Conservation (phyloP, 2,888 invertebrate species). For the Drosophila phalerata region DNA sequence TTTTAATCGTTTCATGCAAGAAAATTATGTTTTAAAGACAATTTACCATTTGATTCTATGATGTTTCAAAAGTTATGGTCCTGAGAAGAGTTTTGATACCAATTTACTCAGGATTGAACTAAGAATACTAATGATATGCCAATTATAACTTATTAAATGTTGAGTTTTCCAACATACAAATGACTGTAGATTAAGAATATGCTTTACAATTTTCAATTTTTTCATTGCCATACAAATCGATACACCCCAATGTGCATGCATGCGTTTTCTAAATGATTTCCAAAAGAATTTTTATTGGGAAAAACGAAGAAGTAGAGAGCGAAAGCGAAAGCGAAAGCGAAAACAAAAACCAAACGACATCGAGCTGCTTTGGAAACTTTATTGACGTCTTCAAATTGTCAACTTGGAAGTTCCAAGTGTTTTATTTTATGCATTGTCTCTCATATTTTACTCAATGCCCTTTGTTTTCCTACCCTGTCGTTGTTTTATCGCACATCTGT, state of each 20-base stretch:
- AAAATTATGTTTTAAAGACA: too few species aligned
- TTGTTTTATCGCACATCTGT: slow-evolving; percentile 76
- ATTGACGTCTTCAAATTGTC: slow-evolving; percentile 80
- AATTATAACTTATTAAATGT: too few species aligned
- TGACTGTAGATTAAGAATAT: too few species aligned
- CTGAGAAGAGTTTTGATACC: too few species aligned
- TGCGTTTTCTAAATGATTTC: slow-evolving; percentile 75
- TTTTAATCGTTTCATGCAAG: too few species aligned
- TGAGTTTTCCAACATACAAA: too few species aligned
- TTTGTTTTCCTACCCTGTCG: slow-evolving; percentile 63
- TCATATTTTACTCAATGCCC: slow-evolving; percentile 70
- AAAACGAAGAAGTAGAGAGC: slow-evolving; percentile 37
- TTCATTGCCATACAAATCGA: too few species aligned
- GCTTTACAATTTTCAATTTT: too few species aligned
- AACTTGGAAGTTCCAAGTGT: slow-evolving; percentile 74
- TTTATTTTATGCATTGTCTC: slow-evolving; percentile 80
- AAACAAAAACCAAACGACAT: slow-evolving; percentile 35
- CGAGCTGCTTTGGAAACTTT: slow-evolving; percentile 66
- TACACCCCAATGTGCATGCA: slow-evolving; percentile 69
- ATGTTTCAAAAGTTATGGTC: too few species aligned
- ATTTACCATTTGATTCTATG: too few species aligned
- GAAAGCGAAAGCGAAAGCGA: slow-evolving; percentile 65
- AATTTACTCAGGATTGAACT: too few species aligned
- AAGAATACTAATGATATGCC: too few species aligned
- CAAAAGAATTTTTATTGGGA: slow-evolving; percentile 77